Conservation (phyloP, 2,888 invertebrate genomes). For the Campoplex nolae region DNA sequence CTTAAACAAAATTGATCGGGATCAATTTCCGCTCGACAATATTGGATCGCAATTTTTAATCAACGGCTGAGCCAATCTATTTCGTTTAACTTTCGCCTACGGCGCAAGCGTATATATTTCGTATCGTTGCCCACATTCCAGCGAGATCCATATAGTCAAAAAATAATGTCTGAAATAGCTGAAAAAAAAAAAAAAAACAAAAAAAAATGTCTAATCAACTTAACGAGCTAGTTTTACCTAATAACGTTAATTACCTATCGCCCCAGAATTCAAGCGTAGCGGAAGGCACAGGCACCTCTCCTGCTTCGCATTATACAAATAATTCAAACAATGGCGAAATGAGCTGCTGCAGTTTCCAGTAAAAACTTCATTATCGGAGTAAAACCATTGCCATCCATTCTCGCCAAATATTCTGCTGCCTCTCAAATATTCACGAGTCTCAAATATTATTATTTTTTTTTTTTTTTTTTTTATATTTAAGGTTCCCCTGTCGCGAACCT, state of each 20-base stretch:
- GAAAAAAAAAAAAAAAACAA: too few relatives aligned
- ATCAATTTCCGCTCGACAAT: not conserved
- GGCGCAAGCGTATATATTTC: not conserved
- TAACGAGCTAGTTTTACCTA: not conserved
- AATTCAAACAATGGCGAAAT: not conserved
- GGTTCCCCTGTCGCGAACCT: too few relatives aligned
- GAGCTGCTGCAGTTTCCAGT: not conserved
- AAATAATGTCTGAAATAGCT: not conserved
- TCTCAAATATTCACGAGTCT: not conserved
- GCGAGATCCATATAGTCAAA: not conserved
- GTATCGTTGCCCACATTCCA: not conserved
- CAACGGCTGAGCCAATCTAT: not conserved
- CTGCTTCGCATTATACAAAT: not conserved
- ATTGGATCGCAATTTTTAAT: slow-evolving; percentile 2
- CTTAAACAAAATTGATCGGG: not conserved
- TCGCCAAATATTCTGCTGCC: not conserved
- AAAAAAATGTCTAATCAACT: not conserved
- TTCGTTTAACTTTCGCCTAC: not conserved
- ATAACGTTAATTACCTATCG: not conserved
- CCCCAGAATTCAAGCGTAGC: not conserved
- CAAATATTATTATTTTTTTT: not conserved
- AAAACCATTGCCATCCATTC: not conserved
- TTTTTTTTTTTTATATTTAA: too few relatives aligned
- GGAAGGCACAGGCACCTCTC: not conserved
- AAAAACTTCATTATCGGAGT: not conserved